Evolutionary conservation across 2,888 invertebrate species (phyloP), one percentile per base, ranked within the genome.

Genomic region (Adelognathus sp.): DNA sequence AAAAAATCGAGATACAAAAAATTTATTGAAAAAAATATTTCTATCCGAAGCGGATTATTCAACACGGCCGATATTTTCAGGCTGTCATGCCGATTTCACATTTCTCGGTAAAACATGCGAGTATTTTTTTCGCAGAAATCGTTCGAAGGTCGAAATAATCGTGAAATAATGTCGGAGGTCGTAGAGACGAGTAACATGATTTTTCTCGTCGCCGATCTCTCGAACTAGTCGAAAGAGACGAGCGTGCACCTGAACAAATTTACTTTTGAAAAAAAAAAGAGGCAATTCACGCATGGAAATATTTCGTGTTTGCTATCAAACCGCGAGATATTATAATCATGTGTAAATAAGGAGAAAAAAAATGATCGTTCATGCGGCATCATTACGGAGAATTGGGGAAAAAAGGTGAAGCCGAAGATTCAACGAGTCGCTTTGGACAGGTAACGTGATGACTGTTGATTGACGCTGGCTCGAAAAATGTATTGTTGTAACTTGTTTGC

Each of bases 171-270:
- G 9, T 46, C 9, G 21, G 21, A 46, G 46, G 9, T 46, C 18
- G 46, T 9, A 21, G 21, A 21, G 21, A 46, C 11, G 46, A 46
- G 46, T 21, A 7, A n/a, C 21, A 21, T 21, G 11, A 46, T 21
- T 7, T 9, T 18, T 46, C 11, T 46, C 11, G 7, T 46, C 21
- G 21, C 46, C 18, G 46, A 46, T 46, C 46, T 46, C 46, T 46
- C 11, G 46, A 46, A 16, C 36, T 44, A 50, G 31, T 14, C 36
- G 61, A 21, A n/a, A 54, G 33, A 70, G 24, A 46, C 41, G 41
- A 21, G 9, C 61, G 36, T 29, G 14, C 61, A 71, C 52, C 61
- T 71, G 71, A 71, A 52, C 61, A 61, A 71, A 71, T 61, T 71
- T 27, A 36, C 60, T 18, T 9, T 2, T 6, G 11, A 14, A 24